Base-by-base conservation (phyloP, 2,113 vertebrate species). In the Octodon degus region DNA sequence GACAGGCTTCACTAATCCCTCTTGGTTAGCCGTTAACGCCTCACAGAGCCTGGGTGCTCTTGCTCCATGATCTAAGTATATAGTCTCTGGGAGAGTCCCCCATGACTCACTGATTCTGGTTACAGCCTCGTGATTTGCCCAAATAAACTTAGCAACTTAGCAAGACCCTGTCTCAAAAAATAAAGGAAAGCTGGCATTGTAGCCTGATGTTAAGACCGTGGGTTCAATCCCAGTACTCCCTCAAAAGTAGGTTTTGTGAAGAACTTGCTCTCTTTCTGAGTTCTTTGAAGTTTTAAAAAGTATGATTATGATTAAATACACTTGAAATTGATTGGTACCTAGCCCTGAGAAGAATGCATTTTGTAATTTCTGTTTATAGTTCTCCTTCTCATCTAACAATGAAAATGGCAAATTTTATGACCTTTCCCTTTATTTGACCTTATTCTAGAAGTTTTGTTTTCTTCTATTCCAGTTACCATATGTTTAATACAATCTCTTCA, bases 351-450 rank as follows among this genome's bases (percentile, higher is more conserved):
- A 68, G 32, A 91, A 37, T 72, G 20, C 2, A 37, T 6, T 22
- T 93, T 94, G 76, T 12, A 67, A 81, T 95, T 94, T 50, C 43
- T 79, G 12, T 60, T 87, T 7, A 77, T 67, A 60, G 72, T 92
- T 93, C 11, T 85, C 22, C 40, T 76, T 89, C 27, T 53, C 81
- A 79, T 74, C 7, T 55, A 89, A n/a, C 72, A 80, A 91, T 4
- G 12, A 67, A 83, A 22, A 80, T 17, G 30, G 68, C 11, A 87
- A 53, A 40, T 43, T 82, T 62, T 67, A n/a, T 74, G 7, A 37
- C 63, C 34, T 74, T 0, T 72, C 2, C 9, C 2, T 70, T 13
- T 76, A 0, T 93, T 16, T 87, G 72, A 60, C 27, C 17, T 92
- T 90, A 32, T n/a, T 90, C 27, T 20, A 85, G 27, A 70, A 81